Evolutionary conservation across 2,797 vertebrate genomes (phyloP), one percentile per base, ranked within the genome.

Genomic region (Labeo calbasu): DNA sequence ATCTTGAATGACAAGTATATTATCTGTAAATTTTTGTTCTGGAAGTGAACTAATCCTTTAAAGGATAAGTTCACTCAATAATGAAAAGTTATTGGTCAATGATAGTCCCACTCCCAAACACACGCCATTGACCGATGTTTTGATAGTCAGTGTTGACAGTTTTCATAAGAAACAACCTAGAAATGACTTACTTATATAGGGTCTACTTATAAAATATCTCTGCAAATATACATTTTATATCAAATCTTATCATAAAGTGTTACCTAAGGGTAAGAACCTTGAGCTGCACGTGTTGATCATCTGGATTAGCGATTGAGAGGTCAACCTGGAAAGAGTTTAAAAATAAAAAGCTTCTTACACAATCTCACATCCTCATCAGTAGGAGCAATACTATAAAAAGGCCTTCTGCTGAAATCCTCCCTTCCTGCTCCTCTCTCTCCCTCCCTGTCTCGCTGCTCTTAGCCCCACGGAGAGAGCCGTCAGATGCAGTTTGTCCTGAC

Each of bases 401-500:
- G 83, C 55, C 65, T 73, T 65, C 66, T 79, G 51, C 81, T 70
- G 50, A 21, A 87, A 84, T 40, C 43, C 77, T 78, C 66, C 83
- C 79, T 85, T 89, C 86, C 85, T 71, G 66, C 40, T 71, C 25
- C 79, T 69, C 77, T 70, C 82, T 65, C 66, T 83, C 71, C 59
- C 83, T 81, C 81, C 61, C 55, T 82, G 85, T 82, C 85, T 84
- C 86, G n/a, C 88, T 88, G 89, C 88, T 88, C 88, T 92, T 88
- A 92, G 92, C 90, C 90, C 90, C 89, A 92, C 91, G 87, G 92
- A 92, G 91, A 92, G 81, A 92, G 87, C 91, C 91, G 91, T 94
- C 92, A 90, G 88, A 93, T 95, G 92, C 93, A 93, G 94, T 96
- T 94, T 93, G 89, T 89, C 84, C 89, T 95, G 96, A 96, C 91